These are phyloP conservation scores for Melanostigma gelatinosum DNA, from an alignment of 2,113 vertebrate genomes.

Conservation along the genomic window DNA sequence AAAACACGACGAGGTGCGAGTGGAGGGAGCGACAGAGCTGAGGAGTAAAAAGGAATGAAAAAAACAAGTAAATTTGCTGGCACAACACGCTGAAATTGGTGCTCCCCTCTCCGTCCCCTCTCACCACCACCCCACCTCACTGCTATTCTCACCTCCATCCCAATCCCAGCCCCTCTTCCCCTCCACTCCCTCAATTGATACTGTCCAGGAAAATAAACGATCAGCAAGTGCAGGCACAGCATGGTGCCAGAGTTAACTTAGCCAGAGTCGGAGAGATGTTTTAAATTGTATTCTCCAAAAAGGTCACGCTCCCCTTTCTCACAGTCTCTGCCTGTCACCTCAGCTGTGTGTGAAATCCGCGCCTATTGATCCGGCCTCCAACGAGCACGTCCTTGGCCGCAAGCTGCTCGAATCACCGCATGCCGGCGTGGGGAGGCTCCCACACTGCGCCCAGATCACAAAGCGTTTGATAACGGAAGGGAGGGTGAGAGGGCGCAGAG, in stretches of 20 bases:
- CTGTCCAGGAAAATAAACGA: constrained; percentile 83
- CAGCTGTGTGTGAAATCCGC: constrained; percentile 80
- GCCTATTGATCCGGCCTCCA: constrained; percentile 77
- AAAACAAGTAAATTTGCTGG: constrained; percentile 59
- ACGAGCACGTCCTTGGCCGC: constrained; percentile 67
- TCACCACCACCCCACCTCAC: constrained; percentile 22
- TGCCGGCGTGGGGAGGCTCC: constrained; percentile 61
- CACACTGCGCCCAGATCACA: constrained; percentile 65
- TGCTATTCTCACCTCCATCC: constrained; percentile 60
- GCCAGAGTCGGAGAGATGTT: constrained; percentile 73
- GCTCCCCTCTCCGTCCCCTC: constrained; percentile 59
- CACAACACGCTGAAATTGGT: constrained; percentile 72
- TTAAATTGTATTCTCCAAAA: constrained; percentile 84
- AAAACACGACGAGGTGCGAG: constrained; percentile 43
- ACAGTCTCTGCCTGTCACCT: constrained; percentile 78
- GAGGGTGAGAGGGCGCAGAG: constrained; percentile 53
- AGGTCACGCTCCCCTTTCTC: constrained; percentile 82
- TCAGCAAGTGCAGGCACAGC: constrained; percentile 73
- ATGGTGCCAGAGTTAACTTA: constrained; percentile 80
- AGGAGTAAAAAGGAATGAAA: constrained; percentile 31
- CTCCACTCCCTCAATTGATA: constrained; percentile 72
- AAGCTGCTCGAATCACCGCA: constrained; percentile 69
- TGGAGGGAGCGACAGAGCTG: constrained; percentile 2
- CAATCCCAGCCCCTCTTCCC: constrained; percentile 41
- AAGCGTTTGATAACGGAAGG: constrained; percentile 67